A percentile compares a stretch with the other conserved stretches of the same genome.
Conservation (phyloP, 2,797 vertebrate species). For the Premnoplex brunnescens region DNA sequence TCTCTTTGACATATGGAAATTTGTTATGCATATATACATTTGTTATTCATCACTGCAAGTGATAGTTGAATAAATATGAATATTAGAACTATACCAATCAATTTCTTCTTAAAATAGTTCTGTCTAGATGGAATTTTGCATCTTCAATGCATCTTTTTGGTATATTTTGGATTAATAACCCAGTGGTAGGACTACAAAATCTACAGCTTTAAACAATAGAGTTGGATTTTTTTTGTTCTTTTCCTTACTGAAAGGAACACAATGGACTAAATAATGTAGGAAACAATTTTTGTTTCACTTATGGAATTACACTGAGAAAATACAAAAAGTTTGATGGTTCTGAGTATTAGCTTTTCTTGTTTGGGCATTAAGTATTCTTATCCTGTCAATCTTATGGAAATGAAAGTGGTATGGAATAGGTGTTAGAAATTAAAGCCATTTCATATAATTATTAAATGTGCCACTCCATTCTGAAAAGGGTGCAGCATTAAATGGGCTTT, state of each 20-base stretch:
- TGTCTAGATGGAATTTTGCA: neutral
- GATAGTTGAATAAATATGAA: slow-evolving; percentile 27
- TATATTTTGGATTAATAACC: slow-evolving; percentile 40
- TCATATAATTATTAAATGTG: slow-evolving; percentile 68
- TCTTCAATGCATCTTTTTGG: neutral
- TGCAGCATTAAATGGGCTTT: slow-evolving; percentile 69
- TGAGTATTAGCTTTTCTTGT: slow-evolving; percentile 12
- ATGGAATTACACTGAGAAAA: slow-evolving; percentile 1
- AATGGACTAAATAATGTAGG: neutral
- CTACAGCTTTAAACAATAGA: neutral
- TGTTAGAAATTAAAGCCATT: slow-evolving; percentile 65
- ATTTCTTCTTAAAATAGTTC: slow-evolving; percentile 16
- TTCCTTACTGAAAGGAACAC: neutral
- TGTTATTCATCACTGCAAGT: slow-evolving; percentile 6
- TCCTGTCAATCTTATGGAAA: slow-evolving; percentile 36
- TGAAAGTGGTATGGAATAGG: slow-evolving; percentile 25
- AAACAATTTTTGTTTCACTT: slow-evolving; percentile 1
- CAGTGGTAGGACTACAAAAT: neutral
- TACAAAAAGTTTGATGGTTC: neutral
- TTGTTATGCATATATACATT: neutral
- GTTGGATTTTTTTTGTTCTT: neutral
- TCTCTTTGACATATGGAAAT: neutral
- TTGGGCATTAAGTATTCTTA: slow-evolving; percentile 49
- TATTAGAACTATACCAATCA: neutral
- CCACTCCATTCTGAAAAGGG: slow-evolving; percentile 33